phyloP scores from a whole-genome alignment of 2,113 vertebrate species.

The Chinchilla lanigera region DNA sequence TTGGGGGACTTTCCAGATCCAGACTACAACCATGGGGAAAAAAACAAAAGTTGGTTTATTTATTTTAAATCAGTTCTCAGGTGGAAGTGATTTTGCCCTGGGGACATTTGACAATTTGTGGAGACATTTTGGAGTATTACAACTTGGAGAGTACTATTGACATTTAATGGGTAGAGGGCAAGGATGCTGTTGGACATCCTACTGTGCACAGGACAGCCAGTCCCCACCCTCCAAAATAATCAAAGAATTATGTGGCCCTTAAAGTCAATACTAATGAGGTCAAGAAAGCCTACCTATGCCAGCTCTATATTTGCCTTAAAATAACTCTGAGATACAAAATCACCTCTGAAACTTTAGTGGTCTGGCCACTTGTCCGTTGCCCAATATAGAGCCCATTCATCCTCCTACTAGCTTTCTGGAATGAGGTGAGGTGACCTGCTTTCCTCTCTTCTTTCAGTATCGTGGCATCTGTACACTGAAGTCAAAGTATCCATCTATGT shows the following conservation, averaged over 20 bases:
- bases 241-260: neutral
- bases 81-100: neutral
- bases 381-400: neutral
- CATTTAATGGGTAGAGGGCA: neutral
- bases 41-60: neutral
- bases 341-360: neutral
- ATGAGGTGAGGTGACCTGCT: neutral
- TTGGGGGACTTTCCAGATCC: neutral
- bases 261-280: neutral
- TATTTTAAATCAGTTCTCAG: conserved; percentile 20
- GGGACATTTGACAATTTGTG: neutral
- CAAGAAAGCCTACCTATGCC: neutral
- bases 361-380: neutral
- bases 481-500: neutral
- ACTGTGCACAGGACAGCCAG: neutral
- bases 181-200: neutral
- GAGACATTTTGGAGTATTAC: conserved; percentile 13
- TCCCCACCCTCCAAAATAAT: neutral
- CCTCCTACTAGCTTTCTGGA: conserved; percentile 1
- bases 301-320: neutral
- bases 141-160: neutral
- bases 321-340: conserved; percentile 34
- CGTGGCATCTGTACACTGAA: neutral
- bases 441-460: neutral
- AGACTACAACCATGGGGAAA: neutral